Base-by-base conservation (phyloP, 2,113 vertebrate species). In the Recurvirostra avosetta region DNA sequence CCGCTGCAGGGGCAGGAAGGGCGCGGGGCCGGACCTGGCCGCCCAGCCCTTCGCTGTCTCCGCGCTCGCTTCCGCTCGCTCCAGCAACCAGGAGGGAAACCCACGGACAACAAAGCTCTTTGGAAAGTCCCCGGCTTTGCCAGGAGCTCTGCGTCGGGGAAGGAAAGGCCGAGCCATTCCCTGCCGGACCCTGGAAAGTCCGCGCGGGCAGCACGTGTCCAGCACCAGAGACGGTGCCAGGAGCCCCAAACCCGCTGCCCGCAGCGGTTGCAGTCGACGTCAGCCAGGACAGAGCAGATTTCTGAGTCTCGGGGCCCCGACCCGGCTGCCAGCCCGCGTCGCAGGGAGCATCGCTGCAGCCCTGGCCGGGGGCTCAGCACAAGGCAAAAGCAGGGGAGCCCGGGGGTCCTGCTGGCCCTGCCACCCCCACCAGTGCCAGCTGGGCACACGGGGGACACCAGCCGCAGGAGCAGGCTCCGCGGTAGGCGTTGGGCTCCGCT, bases 141-240 rank as follows among this genome's bases (percentile, higher is more conserved):
- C 87, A 88, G 58, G 62, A 90, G 58, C 66, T 87, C 43, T 26
- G 56, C 0, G 0, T 30, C 1, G 3, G 40, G 73, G 66, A 71
- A 92, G 92, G 88, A 84, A 94, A 94, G 47, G 34, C 26, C 1
- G 0, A 90, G 50, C 55, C 32, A 59, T 90, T 79, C 88, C 72
- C 47, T n/a, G 41, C 4, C 1, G 3, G 65, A 88, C 58, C 56
- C 32, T 32, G 45, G 85, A 67, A 86, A 92, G 30, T 49, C 62
- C 1, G 0, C 0, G 0, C 1, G 7, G 58, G 58, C 77, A 81
- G 55, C 36, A 62, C 0, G 0, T 70, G 49, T 55, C 58, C 67
- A 76, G 45, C 1, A 3, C 76, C n/a, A 68, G 38, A 52, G 56
- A 45, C 1, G 5, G 47, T 36, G 67, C 38, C 71, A 77, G 71